Evolutionary conservation across 92 coral and sea anemone species (phyloP).

Genomic region (Scolanthus callimorphus): DNA sequence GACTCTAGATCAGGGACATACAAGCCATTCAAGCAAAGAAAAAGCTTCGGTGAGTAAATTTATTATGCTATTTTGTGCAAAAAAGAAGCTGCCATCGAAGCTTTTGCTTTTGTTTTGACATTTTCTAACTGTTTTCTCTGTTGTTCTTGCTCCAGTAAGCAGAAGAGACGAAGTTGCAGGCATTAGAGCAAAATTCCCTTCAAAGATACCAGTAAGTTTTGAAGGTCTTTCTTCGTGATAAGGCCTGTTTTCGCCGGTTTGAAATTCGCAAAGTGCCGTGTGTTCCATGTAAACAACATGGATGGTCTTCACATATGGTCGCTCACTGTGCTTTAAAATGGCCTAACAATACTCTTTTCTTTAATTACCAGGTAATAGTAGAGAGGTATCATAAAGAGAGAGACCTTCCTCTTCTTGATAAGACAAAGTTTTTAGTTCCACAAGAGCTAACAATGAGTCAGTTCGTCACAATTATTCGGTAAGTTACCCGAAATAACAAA

Average conservation of each 20-base stretch:
- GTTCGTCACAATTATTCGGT: slow-evolving; percentile 97
- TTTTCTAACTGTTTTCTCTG: background rate
- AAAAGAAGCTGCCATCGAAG: background rate
- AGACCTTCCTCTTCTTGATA: slow-evolving; percentile 88
- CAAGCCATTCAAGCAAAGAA: slow-evolving; percentile 92
- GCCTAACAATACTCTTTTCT: background rate
- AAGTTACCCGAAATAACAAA: too few relatives aligned
- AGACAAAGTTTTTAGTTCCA: slow-evolving; percentile 95
- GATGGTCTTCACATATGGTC: too few relatives aligned
- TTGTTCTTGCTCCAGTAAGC: slow-evolving; percentile 56
- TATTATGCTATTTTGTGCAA: background rate
- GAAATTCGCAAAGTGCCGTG: too few relatives aligned
- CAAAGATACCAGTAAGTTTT: slow-evolving; percentile 93
- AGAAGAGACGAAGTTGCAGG: slow-evolving; percentile 97
- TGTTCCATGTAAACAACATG: slow-evolving; percentile 24
- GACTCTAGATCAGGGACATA: slow-evolving; percentile 44
- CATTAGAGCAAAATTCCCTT: slow-evolving; percentile 95
- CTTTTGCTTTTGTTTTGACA: slow-evolving; percentile 11
- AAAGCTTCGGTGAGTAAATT: slow-evolving; percentile 79
- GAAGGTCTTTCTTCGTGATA: background rate
- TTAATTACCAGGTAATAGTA: slow-evolving; percentile 79
- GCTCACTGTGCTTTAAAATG: too few relatives aligned
- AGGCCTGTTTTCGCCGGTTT: background rate
- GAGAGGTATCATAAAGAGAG: slow-evolving; percentile 96
- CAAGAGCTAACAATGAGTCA: slow-evolving; percentile 99